Base-by-base conservation (phyloP, 92 coral and sea anemone genomes). In the Parazoanthus swiftii region DNA sequence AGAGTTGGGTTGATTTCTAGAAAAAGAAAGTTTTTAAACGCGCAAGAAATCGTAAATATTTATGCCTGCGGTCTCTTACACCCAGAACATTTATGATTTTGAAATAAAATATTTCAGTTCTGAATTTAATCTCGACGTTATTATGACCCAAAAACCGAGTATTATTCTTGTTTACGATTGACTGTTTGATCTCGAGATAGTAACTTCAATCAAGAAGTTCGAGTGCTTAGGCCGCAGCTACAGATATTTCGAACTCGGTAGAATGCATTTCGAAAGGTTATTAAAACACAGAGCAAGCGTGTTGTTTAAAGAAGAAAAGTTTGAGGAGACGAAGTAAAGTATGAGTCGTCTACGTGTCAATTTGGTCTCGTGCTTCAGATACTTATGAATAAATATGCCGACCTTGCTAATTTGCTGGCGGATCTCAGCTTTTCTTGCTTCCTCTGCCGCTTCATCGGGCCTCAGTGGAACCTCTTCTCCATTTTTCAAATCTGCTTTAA, bases 401-500 rank as follows among this genome's bases (percentile, higher is more conserved):
- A 95, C 99, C 91, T 97, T 95, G 21, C 72, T 88, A 80, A 96
- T 94, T 92, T 97, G 96, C 46, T 79, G 90, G 20, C 91, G 89
- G 36, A 97, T 92, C 74, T 97, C 99, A 80, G 89, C 92, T 51
- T 91, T 97, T 36, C 95, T 92, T 48, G 95, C 98, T 48, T 95
- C 98, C 68, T 95, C 98, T n/a, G 99, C 98, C 77, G 94, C 95
- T 25, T 83, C 88, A 83, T 95, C 98, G 51, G 95, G 96, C 77
- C 85, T 77, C 15, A 91, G 82, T 18, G 91, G 91, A 59, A 97
- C 94, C 39, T 96, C 99, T 67, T 92, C 92, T 21, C 87, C 85
- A 65, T 74, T 80, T 9, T 74, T 92, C 5, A 86, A 91, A 8
- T 85, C 88, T 82, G 94, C 94, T 29, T 77, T 88, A n/a, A 68